Evolutionary conservation across 2,113 vertebrate genomes (phyloP), one percentile per base, ranked within the genome.

Genomic region (Zosterops lateralis): DNA sequence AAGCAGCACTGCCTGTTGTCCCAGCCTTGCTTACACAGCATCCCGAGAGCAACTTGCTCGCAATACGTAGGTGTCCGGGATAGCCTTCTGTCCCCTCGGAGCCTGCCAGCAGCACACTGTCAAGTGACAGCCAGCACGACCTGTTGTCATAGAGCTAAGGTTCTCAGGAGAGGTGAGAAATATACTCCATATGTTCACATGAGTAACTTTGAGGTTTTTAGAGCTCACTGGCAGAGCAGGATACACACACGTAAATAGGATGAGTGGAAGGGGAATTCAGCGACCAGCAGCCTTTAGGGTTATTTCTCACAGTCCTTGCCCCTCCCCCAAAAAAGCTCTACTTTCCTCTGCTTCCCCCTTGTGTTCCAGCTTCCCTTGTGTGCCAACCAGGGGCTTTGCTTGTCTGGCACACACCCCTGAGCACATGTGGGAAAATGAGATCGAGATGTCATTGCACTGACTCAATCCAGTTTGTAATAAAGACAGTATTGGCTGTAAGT

Each of bases 101-200:
- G 84, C 58, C 31, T 89, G 92, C 64, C 92, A 96, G 91, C 58
- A 92, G 89, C 28, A 6, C 77, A 84, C 62, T 71, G 83, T 75
- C 66, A 53, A 87, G 87, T 72, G 95, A 92, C 93, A 96, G 95
- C 71, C 92, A 92, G 90, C 5, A 25, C 7, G 47, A 87, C 87
- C 90, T 77, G 81, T 92, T 94, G 78, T 48, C 2, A 0, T 20
- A 36, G 78, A 96, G 47, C 84, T 65, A 75, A 79, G 70, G 14
- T 40, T 84, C 77, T 70, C 77, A 57, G 61, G 56, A 95, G 91
- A 89, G 62, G 90, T 75, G 93, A 92, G 87, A 96, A 94, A 91
- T 15, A 89, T 0, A 50, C 74, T 68, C 95, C 40, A 1, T 95
- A 84, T 92, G 92, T 72, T 95, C 92, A 64, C 68, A 83, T 0